Evolutionary conservation across 2,113 vertebrate species (phyloP), one percentile per base, ranked within the genome.

Genomic region (Vulpes vulpes): DNA sequence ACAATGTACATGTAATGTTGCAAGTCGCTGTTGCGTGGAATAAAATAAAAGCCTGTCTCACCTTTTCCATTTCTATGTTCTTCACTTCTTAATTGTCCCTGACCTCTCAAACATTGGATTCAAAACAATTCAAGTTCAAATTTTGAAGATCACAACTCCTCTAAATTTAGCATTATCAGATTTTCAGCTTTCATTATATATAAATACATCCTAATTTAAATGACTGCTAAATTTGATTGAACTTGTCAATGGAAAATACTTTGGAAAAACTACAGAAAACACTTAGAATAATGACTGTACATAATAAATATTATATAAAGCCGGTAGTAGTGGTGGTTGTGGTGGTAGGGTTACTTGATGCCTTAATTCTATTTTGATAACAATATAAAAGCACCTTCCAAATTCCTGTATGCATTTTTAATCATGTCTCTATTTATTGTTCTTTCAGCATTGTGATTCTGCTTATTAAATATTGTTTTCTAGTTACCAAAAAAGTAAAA

Each of bases 321-420:
- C 1, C 38, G 16, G 64, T 51, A 65, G 5, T 35, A 30, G 35
- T 65, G 2, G 7, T 38, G 35, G 19, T 35, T 3, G 35, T 17
- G 14, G 73, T 76, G 43, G 25, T 78, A 78, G 74, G n/a, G 23
- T 95, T 20, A 84, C 25, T 27, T 59, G 22, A 55, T 84, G 7
- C 12, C 90, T 94, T 83, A n/a, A 57, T 86, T 89, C 92, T 30
- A 65, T 83, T 92, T 97, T 82, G 15, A 79, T 84, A 87, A 59
- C 20, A 83, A 30, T 80, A 20, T 59, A 88, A 53, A 27, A 16
- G 14, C 0, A 25, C 2, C 3, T 78, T 15, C 12, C 1, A 89
- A 69, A 97, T 69, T 73, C 53, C 3, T 95, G 12, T 11, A 30
- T 53, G 0, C 9, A 23, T 84, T 82, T 64, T 62, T 67, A 74